Percentiles rank a stretch among this genome's conserved stretches.
phyloP scores from a whole-genome alignment of 2,113 vertebrate species.

The Thalassoma bifasciatum region DNA sequence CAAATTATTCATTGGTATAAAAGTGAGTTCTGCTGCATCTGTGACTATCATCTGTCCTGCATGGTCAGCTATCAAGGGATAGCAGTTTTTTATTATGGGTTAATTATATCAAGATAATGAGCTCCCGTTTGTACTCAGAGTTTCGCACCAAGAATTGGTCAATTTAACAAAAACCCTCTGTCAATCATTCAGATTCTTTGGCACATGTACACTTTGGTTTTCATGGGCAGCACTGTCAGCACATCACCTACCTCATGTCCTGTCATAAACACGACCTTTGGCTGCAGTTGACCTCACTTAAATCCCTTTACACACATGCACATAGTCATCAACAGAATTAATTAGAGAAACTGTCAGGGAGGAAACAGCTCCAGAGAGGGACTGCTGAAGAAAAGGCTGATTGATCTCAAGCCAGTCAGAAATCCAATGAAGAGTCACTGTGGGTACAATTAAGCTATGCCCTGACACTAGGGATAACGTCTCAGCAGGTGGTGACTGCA shows the following conservation, averaged over 20 bases:
- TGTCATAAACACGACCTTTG: slow-evolving; percentile 41
- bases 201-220: not conserved
- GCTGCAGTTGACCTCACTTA: slow-evolving; percentile 23
- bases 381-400: slow-evolving; percentile 6
- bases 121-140: too few species aligned
- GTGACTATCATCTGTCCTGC: too few species aligned
- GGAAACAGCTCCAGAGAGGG: not conserved
- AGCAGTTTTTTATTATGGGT: too few species aligned
- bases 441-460: slow-evolving; percentile 32
- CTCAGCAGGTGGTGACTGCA: slow-evolving; percentile 34
- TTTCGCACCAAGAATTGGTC: not conserved
- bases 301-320: slow-evolving; percentile 21
- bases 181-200: not conserved
- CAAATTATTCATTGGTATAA: too few species aligned
- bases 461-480: slow-evolving; percentile 43
- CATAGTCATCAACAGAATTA: slow-evolving; percentile 32
- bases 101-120: too few species aligned
- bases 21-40: too few species aligned
- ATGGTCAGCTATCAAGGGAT: too few species aligned
- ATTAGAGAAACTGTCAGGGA: slow-evolving; percentile 8
- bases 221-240: not conserved
- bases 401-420: slow-evolving; percentile 41
- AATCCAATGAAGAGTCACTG: slow-evolving; percentile 30
- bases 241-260: not conserved
- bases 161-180: not conserved